A percentile compares a stretch with the other conserved stretches of the same genome.
Evolutionary conservation across 2,888 invertebrate genomes (phyloP).

Genomic region (Campopleginae sp.): DNA sequence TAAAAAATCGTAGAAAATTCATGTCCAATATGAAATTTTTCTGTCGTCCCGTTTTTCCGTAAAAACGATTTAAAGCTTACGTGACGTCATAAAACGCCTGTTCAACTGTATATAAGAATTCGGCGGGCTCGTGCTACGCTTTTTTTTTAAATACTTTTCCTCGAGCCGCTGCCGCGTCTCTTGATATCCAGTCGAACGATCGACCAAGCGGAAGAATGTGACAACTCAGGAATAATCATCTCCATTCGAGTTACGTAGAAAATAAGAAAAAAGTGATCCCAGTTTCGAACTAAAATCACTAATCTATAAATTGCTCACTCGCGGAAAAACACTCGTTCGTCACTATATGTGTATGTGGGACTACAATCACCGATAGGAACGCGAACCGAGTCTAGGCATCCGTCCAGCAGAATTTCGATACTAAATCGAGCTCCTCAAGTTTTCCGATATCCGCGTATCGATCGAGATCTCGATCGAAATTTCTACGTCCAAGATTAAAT

Average conservation of each 20-base stretch:
- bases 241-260: background rate
- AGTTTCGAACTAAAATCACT: constrained; percentile 34
- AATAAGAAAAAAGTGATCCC: background rate
- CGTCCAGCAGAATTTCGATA: constrained; percentile 15
- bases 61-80: too few relatives aligned
- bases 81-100: too few relatives aligned
- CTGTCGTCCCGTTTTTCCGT: too few relatives aligned
- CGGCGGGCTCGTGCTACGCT: too few relatives aligned
- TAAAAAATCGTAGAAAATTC: too few relatives aligned
- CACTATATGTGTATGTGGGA: background rate
- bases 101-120: too few relatives aligned
- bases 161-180: too few relatives aligned
- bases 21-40: too few relatives aligned
- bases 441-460: constrained; percentile 39
- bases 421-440: constrained; percentile 22
- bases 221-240: constrained; percentile 23
- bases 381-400: background rate
- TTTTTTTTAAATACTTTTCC: too few relatives aligned
- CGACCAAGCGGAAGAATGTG: constrained; percentile 20
- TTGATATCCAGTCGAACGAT: constrained; percentile 3
- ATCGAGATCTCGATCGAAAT: constrained; percentile 9
- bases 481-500: background rate
- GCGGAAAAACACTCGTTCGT: constrained; percentile 1
- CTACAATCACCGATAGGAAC: background rate
- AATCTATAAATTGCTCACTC: constrained; percentile 28